A percentile compares a stretch with the other conserved stretches of the same genome.
phyloP scores from a whole-genome alignment of 2,888 invertebrate species.

The Ischnura elegans region DNA sequence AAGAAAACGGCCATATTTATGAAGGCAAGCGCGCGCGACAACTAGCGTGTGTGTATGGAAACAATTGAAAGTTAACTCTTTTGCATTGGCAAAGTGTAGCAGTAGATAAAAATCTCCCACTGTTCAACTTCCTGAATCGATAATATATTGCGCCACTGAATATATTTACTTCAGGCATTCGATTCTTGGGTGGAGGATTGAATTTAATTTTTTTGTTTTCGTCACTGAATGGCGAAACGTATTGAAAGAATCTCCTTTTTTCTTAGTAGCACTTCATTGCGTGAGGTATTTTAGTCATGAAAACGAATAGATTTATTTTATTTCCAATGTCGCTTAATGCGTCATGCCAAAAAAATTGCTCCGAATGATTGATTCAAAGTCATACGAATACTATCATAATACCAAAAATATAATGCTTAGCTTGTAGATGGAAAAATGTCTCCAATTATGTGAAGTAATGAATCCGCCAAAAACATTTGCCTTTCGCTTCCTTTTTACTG shows the following conservation, averaged over 20 bases:
- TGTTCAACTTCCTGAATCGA: conserved; percentile 56
- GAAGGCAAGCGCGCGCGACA: conserved; percentile 27
- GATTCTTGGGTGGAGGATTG: conserved; percentile 20
- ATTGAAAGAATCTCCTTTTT: background rate
- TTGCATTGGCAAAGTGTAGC: conserved; percentile 62
- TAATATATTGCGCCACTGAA: conserved; percentile 35
- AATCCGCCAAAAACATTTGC: no score
- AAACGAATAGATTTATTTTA: background rate
- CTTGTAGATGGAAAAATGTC: no score
- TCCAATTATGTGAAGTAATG: no score
- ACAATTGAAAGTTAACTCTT: conserved; percentile 55
- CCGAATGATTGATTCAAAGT: no score
- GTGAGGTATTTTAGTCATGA: background rate
- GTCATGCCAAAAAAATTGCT: no score
- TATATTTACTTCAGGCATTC: conserved; percentile 38
- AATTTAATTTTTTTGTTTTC: background rate
- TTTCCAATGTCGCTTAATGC: no score
- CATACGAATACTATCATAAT: no score
- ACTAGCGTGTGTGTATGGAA: background rate
- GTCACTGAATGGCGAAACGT: background rate
- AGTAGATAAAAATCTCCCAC: conserved; percentile 28
- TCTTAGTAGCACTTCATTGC: background rate
- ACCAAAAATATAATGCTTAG: no score
- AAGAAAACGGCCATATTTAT: background rate
- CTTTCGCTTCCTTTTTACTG: no score